Base-by-base conservation (phyloP, 1,140 invertebrate genomes). In the Papilio polyxenes region DNA sequence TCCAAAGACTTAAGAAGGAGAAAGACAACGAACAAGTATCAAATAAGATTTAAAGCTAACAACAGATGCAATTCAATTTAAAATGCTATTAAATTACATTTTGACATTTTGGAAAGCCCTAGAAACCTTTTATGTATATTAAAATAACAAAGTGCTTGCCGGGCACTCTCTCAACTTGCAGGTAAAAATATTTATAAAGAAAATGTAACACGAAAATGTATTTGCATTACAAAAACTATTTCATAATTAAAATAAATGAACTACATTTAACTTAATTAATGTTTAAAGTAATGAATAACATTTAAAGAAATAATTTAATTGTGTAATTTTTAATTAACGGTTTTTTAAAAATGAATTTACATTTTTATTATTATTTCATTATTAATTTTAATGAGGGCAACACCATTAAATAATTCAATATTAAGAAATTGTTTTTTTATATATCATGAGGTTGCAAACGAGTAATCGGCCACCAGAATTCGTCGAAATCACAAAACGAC, bases 121-220 rank as follows among this genome's bases (percentile, higher is more conserved):
- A 8, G 8, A 59, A 59, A 59, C 56, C 56, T 59, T 20, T 59
- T 59, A 59, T 59, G 56, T 59, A 59, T 59, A 59, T 59, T 59
- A 59, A 59, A 59, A 59, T 59, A 59, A 59, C 56, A 59, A 59
- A 59, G 56, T 59, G 56, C 56, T 59, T 59, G 15, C 51, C 6
- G 56, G 56, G 15, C 51, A 53, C 51, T 53, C n/a, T 59, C 56
- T 59, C 56, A 59, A 9, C 56, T 9, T 20, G 17, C 56, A 20
- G 56, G 56, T 59, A 59, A 59, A 59, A 8, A 59, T 59, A 8
- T 59, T 59, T 59, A 20, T 59, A 20, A 59, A 59, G 56, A 59
- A 59, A 59, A 59, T 59, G 56, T n/a, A 59, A 20, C 8, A 20
- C 17, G 56, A 59, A 59, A 59, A 59, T 59, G 56, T 59, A 20